These are phyloP conservation scores for Enteromius thamalakanensis DNA, from an alignment of 2,797 vertebrate species.

Conservation along the genomic window DNA sequence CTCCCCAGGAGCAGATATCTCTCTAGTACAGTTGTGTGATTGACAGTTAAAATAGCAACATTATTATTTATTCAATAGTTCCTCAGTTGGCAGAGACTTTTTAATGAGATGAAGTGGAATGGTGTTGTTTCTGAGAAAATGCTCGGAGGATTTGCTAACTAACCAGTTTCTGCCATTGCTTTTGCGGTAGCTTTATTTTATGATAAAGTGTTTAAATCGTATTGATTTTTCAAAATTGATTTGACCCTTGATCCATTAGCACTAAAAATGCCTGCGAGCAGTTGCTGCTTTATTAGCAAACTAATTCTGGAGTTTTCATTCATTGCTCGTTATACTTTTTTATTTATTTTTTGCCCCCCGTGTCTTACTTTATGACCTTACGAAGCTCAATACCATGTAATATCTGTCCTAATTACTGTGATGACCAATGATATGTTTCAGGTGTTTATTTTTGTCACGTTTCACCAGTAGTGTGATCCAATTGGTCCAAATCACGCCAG, in stretches of 20 bases:
- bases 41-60: constrained; percentile 58
- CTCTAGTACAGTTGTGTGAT: constrained; percentile 49
- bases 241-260: background rate
- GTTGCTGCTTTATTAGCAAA: background rate
- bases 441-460: background rate
- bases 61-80: constrained; percentile 56
- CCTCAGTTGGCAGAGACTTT: constrained; percentile 43
- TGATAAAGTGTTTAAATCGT: constrained; percentile 5
- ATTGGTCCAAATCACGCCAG: background rate
- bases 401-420: background rate
- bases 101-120: constrained; percentile 45
- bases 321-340: background rate
- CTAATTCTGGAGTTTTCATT: background rate
- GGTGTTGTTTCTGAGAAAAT: constrained; percentile 34
- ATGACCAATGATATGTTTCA: background rate
- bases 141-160: constrained; percentile 17
- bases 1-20: constrained; percentile 50
- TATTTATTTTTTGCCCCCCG: background rate
- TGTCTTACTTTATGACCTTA: constrained; percentile 17
- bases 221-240: constrained; percentile 10
- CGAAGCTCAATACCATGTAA: background rate
- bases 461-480: background rate
- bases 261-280: background rate
- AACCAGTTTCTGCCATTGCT: constrained; percentile 15
- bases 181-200: background rate